Evolutionary conservation across 2,797 vertebrate genomes (phyloP).

Genomic region (Thripadectes ignobilis): DNA sequence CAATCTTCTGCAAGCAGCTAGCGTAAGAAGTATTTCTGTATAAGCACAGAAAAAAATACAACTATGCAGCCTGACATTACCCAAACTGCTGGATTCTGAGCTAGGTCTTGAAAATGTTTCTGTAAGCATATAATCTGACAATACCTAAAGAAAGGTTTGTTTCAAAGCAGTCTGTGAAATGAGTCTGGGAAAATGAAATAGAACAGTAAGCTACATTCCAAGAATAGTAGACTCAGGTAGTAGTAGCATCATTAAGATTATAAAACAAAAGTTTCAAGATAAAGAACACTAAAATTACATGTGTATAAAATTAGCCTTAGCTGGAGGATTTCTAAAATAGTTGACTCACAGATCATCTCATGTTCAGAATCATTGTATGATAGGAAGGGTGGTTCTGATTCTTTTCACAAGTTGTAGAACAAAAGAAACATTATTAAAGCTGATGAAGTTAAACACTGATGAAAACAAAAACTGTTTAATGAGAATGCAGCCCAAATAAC

Average conservation of each 20-base stretch:
- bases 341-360: not conserved
- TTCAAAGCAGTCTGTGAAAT: not conserved
- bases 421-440: not conserved
- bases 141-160: not conserved
- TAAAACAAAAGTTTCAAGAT: not conserved
- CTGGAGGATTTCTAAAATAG: not conserved
- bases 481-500: not conserved
- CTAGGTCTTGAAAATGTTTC: not conserved
- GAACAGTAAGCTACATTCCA: not conserved
- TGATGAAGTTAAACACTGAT: not conserved
- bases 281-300: not conserved
- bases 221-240: not conserved
- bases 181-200: not conserved
- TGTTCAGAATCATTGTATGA: not conserved
- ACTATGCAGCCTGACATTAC: not conserved
- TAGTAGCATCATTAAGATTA: not conserved
- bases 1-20: not conserved
- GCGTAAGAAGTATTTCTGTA: not conserved
- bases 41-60: not conserved
- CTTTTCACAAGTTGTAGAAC: not conserved
- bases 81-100: not conserved
- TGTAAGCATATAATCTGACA: not conserved
- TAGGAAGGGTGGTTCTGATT: not conserved
- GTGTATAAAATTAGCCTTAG: not conserved
- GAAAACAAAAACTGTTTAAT: not conserved